Evolutionary conservation across 1,140 invertebrate species (phyloP).

Genomic region (Dreissena polymorpha): DNA sequence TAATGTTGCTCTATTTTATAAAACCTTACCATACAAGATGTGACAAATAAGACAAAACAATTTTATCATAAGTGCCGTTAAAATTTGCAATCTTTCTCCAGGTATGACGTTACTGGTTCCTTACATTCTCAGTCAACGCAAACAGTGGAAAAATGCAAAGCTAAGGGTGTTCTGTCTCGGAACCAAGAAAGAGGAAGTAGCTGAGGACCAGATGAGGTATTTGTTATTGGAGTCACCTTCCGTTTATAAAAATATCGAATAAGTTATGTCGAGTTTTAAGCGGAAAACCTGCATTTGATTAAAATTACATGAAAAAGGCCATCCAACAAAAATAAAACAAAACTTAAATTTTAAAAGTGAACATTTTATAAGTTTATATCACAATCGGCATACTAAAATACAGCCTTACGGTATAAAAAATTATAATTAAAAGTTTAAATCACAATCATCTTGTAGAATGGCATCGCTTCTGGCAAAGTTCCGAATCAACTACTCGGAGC

Average conservation of each 20-base stretch:
- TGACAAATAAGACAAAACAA: no score
- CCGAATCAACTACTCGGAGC: conserved; percentile 95
- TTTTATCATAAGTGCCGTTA: no score
- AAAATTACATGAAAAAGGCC: no score
- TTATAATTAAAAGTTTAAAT: no score
- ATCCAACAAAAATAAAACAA: no score
- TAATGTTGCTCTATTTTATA: no score
- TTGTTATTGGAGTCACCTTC: conserved; percentile 61
- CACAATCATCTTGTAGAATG: conserved; percentile 86
- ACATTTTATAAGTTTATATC: no score
- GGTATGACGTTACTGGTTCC: conserved; percentile 94
- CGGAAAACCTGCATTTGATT: background rate
- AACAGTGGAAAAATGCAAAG: conserved; percentile 91
- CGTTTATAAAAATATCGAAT: background rate
- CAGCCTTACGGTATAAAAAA: no score
- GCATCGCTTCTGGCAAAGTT: conserved; percentile 96
- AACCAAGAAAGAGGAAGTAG: conserved; percentile 92
- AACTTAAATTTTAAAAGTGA: no score
- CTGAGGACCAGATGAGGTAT: conserved; percentile 93
- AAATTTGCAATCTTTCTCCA: conserved; percentile 66
- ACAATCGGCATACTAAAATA: no score
- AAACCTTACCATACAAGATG: no score
- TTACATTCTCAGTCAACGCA: conserved; percentile 93
- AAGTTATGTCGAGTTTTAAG: background rate
- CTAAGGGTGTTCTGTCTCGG: conserved; percentile 95